Percentiles rank a stretch among this genome's conserved stretches.
phyloP scores from a whole-genome alignment of 2,797 vertebrate genomes.

The Pantherophis vulpinus region DNA sequence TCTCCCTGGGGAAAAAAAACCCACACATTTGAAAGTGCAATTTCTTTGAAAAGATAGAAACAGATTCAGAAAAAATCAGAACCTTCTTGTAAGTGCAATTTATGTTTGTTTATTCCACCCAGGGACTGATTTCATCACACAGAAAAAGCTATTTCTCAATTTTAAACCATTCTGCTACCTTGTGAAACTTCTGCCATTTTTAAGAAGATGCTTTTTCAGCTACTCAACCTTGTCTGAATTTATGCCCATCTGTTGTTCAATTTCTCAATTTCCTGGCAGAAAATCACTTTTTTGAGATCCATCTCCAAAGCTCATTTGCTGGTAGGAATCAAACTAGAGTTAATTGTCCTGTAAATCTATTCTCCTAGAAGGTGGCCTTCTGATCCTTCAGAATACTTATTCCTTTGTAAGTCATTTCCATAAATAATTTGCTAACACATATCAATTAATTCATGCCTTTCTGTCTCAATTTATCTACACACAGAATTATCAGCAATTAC shows the following conservation, averaged over 20 bases:
- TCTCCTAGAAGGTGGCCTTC: neutral
- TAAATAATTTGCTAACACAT: neutral
- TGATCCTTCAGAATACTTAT: neutral
- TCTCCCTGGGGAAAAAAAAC: neutral
- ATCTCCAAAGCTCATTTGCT: neutral
- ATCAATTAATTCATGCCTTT: conserved; percentile 11
- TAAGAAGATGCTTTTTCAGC: conserved; percentile 6
- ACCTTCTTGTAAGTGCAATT: neutral
- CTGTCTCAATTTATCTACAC: conserved; percentile 3
- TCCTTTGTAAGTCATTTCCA: neutral
- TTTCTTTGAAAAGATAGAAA: neutral
- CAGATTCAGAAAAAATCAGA: neutral
- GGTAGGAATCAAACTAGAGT: neutral
- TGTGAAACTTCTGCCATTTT: neutral
- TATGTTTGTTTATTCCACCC: neutral
- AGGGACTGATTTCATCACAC: neutral
- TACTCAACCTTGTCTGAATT: neutral
- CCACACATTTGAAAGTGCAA: neutral
- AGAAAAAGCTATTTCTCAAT: neutral
- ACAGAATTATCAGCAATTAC: conserved; percentile 28
- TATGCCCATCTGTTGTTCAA: neutral
- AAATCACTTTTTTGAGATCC: neutral
- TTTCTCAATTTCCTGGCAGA: neutral
- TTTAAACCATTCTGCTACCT: neutral
- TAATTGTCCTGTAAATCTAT: neutral